A percentile compares a stretch with the other conserved stretches of the same genome.
These are phyloP conservation scores for Sebastes diploproa DNA, from an alignment of 2,797 vertebrate species.

Conservation along the genomic window DNA sequence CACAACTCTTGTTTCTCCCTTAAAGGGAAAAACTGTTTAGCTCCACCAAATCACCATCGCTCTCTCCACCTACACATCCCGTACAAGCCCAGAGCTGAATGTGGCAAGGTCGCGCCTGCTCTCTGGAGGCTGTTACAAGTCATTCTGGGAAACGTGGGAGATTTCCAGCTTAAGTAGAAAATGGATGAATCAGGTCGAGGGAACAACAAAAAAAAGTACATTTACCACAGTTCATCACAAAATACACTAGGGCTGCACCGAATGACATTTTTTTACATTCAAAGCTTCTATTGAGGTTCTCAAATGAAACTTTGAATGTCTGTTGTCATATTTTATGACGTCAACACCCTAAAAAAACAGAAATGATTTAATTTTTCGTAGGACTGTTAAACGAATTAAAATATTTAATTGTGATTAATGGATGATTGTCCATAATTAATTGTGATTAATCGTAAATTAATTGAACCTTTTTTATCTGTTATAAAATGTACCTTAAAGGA, in stretches of 20 bases:
- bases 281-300: background rate
- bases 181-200: background rate
- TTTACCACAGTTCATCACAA: background rate
- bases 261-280: background rate
- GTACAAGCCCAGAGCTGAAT: slow-evolving; percentile 17
- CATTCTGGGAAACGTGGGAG: slow-evolving; percentile 57
- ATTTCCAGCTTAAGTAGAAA: slow-evolving; percentile 12
- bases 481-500: too few relatives aligned
- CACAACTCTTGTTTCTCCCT: background rate
- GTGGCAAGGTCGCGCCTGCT: slow-evolving; percentile 30
- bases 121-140: slow-evolving; percentile 46
- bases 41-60: slow-evolving; percentile 1
- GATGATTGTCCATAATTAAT: too few relatives aligned
- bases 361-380: too few relatives aligned
- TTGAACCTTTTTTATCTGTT: too few relatives aligned
- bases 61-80: slow-evolving; percentile 51
- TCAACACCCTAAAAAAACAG: background rate
- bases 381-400: background rate
- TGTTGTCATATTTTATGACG: background rate
- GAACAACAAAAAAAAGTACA: background rate
- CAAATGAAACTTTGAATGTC: background rate
- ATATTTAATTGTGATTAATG: too few relatives aligned
- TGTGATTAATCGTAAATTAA: too few relatives aligned
- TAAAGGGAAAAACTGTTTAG: slow-evolving; percentile 11
- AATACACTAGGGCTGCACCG: background rate